Conservation (phyloP, 2,888 invertebrate genomes). For the Embidobia sp. region DNA sequence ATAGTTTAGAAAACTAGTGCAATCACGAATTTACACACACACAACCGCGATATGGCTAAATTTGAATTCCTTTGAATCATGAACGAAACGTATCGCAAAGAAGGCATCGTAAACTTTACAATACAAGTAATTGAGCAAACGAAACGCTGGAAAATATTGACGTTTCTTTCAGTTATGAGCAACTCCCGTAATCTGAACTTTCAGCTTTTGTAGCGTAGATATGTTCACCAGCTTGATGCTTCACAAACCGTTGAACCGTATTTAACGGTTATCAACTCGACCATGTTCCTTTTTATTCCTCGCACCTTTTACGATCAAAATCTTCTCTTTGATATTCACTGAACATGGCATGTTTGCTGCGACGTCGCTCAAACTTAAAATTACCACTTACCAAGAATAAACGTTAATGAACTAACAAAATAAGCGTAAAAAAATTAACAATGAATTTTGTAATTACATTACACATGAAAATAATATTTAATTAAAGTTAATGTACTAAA, state of each 20-base stretch:
- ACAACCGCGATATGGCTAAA: too few relatives aligned
- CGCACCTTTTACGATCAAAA: conserved; percentile 46
- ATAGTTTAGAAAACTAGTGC: too few relatives aligned
- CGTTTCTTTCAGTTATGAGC: conserved; percentile 40
- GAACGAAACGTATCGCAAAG: too few relatives aligned
- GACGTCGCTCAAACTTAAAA: conserved; percentile 42
- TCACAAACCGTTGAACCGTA: conserved; percentile 57
- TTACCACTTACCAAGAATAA: too few relatives aligned
- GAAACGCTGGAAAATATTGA: conserved; percentile 37
- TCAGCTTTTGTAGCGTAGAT: conserved; percentile 34
- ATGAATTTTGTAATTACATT: too few relatives aligned
- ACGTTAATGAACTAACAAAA: conserved; percentile 17
- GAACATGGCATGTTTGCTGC: conserved; percentile 31
- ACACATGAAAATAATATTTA: too few relatives aligned
- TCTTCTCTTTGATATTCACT: conserved; percentile 54
- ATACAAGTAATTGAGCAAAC: conserved; percentile 29
- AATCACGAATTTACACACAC: too few relatives aligned
- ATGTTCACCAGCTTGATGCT: conserved; percentile 50
- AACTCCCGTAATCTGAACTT: conserved; percentile 23
- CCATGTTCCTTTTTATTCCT: conserved; percentile 51
- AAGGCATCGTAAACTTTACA: too few relatives aligned
- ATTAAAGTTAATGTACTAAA: too few relatives aligned
- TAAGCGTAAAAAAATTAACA: not conserved
- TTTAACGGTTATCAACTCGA: conserved; percentile 60
- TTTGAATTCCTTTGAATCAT: too few relatives aligned